Evolutionary conservation across 2,888 invertebrate species (phyloP).

Genomic region (Boloria euphrosyne): DNA sequence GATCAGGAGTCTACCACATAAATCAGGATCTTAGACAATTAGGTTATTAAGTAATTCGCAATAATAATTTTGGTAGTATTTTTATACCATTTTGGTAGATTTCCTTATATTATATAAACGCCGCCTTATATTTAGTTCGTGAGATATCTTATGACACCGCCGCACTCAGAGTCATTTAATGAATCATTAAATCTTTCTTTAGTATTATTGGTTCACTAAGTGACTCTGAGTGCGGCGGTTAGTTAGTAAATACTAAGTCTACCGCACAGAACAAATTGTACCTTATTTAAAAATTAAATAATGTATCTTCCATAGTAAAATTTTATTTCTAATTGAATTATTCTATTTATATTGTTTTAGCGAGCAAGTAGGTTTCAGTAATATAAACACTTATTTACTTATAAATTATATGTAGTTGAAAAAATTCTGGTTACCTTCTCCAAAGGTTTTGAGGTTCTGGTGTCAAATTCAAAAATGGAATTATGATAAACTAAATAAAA

Average conservation of each 20-base stretch:
- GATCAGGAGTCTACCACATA: too few relatives aligned
- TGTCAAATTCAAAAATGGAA: constrained; percentile 4
- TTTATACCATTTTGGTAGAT: constrained; percentile 7
- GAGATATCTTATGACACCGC: constrained; percentile 10
- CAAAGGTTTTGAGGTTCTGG: not conserved
- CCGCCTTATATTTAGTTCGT: constrained; percentile 11
- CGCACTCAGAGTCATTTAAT: too few relatives aligned
- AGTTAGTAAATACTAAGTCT: not conserved
- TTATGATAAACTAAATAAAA: not conserved
- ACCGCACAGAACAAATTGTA: constrained; percentile 11
- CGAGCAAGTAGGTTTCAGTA: not conserved
- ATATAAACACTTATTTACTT: not conserved
- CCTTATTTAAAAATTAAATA: constrained; percentile 2
- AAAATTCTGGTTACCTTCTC: constrained; percentile 6
- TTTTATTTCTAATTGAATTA: not conserved
- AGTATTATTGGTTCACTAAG: too few relatives aligned
- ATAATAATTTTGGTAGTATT: too few relatives aligned
- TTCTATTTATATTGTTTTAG: constrained; percentile 10
- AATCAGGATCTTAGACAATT: not conserved
- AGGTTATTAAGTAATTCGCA: not conserved
- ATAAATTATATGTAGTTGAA: constrained; percentile 1
- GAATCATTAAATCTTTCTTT: too few relatives aligned
- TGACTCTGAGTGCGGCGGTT: too few relatives aligned
- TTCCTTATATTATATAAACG: not conserved
- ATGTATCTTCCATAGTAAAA: not conserved